Evolutionary conservation across 1,140 invertebrate genomes (phyloP), one percentile per base, ranked within the genome.

Genomic region (Colletes latitarsis): DNA sequence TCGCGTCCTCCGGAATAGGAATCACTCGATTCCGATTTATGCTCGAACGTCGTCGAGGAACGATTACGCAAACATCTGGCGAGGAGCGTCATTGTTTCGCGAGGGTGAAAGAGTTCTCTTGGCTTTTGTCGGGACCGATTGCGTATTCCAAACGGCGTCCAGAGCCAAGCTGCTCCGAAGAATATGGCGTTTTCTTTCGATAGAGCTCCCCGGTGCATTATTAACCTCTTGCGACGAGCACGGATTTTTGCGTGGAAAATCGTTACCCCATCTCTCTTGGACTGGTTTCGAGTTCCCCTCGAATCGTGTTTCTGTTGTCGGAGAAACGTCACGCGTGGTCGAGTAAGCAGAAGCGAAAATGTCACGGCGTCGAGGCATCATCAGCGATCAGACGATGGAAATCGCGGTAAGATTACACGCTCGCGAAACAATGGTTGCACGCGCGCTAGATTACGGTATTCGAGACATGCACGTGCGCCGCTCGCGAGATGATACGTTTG

Each of bases 301-400:
- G 68, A 69, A 60, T 85, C 84, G 78, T 76, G 77, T 85, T 85
- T 85, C 84, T 81, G 78, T 84, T 85, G 82, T 64, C 78, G 58
- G 19, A 77, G 69, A 85, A 85, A 77, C 73, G 72, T 85, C 83
- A 77, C 78, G 82, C 82, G 60, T 46, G 43, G 58, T 19, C 60
- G 76, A 57, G 57, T 49, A 43, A 41, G 53, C 64, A 62, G 53
- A 55, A 55, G 82, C 46, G 82, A 75, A 80, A 83, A 84, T 84
- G 76, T 83, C 70, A 75, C 64, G 21, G 17, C 70, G 67, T 70
- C 83, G 75, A 77, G 55, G 77, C 82, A 64, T 82, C 80, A 78
- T 82, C 80, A 78, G 77, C 80, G 53, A 46, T 78, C 58, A 43
- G 39, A 66, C 43, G 53, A 69, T 46, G 39, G 43, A 39, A 55